Evolutionary conservation across 2,888 invertebrate species (phyloP).

Genomic region (Epistrophe eligans): DNA sequence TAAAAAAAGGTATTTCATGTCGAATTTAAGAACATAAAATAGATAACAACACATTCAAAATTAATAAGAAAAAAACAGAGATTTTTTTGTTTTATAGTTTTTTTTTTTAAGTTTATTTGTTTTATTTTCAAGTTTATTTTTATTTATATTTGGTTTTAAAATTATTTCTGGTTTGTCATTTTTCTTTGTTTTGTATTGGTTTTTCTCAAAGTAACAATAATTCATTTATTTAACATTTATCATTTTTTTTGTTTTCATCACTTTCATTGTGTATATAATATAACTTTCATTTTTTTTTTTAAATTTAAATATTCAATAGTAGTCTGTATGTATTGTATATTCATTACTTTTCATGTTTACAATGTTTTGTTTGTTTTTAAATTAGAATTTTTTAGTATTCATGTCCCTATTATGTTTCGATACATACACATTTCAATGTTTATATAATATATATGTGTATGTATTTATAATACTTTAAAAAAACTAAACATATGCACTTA

Average conservation of each 20-base stretch:
- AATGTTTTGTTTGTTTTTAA: constrained; percentile 36
- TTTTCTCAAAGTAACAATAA: constrained; percentile 77
- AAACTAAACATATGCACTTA: constrained; percentile 38
- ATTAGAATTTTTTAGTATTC: constrained; percentile 75
- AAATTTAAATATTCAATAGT: constrained; percentile 55
- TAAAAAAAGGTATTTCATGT: constrained; percentile 15
- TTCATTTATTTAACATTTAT: constrained; percentile 73
- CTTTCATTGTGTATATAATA: constrained; percentile 69
- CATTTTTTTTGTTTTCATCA: constrained; percentile 56
- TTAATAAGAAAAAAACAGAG: constrained; percentile 19
- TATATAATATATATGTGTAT: constrained; percentile 18
- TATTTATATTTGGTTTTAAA: constrained; percentile 55
- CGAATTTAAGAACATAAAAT: constrained; percentile 2
- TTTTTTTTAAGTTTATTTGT: constrained; percentile 40
- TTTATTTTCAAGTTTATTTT: constrained; percentile 42
- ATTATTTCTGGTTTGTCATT: constrained; percentile 67
- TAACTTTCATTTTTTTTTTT: constrained; percentile 46
- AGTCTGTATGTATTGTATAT: constrained; percentile 64
- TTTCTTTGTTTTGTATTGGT: constrained; percentile 58
- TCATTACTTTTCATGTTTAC: constrained; percentile 56
- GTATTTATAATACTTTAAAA: constrained; percentile 38
- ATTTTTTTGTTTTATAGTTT: constrained; percentile 32
- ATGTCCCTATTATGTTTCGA: constrained; percentile 67
- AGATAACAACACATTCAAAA: constrained; percentile 21
- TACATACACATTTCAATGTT: constrained; percentile 36